Percentiles rank a stretch among this genome's conserved stretches.
These are phyloP conservation scores for Eidolon dupreanum DNA, from an alignment of 2,797 vertebrate genomes.

Conservation along the genomic window DNA sequence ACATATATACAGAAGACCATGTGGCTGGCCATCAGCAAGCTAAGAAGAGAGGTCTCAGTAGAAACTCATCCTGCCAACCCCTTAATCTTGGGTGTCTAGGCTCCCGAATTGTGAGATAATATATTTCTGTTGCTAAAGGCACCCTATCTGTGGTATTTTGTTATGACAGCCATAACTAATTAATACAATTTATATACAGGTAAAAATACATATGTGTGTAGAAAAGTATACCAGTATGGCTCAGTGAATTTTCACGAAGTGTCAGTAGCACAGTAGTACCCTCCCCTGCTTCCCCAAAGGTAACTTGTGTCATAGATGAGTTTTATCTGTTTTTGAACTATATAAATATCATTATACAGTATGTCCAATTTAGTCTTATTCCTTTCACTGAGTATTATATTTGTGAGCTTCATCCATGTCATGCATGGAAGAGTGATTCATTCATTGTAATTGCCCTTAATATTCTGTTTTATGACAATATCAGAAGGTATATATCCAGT, in stretches of 20 bases:
- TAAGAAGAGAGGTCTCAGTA: not conserved
- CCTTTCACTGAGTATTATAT: not conserved
- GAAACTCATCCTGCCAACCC: not conserved
- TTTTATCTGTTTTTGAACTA: not conserved
- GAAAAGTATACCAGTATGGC: not conserved
- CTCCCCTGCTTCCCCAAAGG: not conserved
- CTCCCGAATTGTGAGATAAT: not conserved
- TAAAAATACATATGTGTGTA: not conserved
- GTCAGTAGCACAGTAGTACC: not conserved
- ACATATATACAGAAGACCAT: not conserved
- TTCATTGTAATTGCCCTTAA: not conserved
- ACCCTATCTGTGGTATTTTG: not conserved
- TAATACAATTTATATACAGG: not conserved
- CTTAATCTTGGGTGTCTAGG: not conserved
- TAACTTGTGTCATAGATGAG: not conserved
- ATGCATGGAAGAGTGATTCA: not conserved
- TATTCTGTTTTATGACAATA: not conserved
- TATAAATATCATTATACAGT: not conserved
- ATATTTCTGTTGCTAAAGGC: not conserved
- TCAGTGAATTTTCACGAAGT: not conserved
- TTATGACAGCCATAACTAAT: not conserved
- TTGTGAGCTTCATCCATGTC: not conserved
- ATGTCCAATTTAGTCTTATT: not conserved
- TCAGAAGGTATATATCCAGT: not conserved
- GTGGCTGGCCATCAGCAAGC: not conserved